Base-by-base conservation (phyloP, 1,140 invertebrate species). In the Caenorhabditis remanei region DNA sequence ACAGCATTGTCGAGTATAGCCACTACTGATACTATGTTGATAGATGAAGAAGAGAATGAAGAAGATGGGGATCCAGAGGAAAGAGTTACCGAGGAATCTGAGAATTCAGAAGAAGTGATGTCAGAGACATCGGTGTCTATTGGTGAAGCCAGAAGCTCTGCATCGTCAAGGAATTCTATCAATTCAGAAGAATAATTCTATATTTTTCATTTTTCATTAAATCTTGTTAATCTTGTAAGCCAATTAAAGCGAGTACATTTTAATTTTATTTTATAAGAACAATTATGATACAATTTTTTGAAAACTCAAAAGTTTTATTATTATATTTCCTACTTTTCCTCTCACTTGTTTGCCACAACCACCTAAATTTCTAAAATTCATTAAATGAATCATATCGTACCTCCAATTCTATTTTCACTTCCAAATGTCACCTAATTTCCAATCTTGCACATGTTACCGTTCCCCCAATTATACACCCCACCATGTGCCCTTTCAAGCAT, bases 1-100 rank as follows among this genome's bases (percentile, higher is more conserved):
- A 87, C 86, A n/a, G 86, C 86, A 8, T 21, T 87, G 56, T 56
- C 86, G 14, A 83, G 75, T 83, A 87, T 87, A 16, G 48, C 41
- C 14, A 87, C 86, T 7, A 83, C 75, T 5, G 86, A 87, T 24
- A 87, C 86, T 5, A 61, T 43, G 32, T 48, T 87, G 2, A 71
- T 79, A 48, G 86, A 87, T 40, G 48, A 53, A 7, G 67, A 79
- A 61, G 71, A 79, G 2, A 41, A 3, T 5, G 21, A 40, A 14
- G 63, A 41, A 14, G 21, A 41, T 16, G 40, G 16, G n/a, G 63
- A 75, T 21, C 55, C 16, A 48, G 65, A 75, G 13, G 32, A 21
- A 43, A 79, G 71, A 53, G 13, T 21, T 8, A 79, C 8, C n/a
- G 71, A 21, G 21, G 71, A 32, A 24, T 79, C 46, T 9, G 71